Evolutionary conservation across 2,797 vertebrate genomes (phyloP).

Genomic region (Typhlichthys subterraneus): DNA sequence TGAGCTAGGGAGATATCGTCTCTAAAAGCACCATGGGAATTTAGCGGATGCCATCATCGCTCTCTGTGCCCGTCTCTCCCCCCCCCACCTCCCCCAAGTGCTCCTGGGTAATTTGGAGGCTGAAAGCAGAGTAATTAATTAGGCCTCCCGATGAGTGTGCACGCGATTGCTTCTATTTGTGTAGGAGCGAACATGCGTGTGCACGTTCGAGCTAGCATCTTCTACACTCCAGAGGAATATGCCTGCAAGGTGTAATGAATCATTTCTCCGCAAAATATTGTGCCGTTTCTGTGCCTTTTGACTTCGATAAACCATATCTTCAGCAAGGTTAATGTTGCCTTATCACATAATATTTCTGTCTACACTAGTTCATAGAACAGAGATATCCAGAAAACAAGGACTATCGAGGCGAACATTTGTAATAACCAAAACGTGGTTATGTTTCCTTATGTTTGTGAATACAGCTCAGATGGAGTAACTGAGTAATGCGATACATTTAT

Average conservation of each 20-base stretch:
- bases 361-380: too few relatives aligned
- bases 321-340: not conserved
- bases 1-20: slow-evolving; percentile 51
- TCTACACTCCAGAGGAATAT: slow-evolving; percentile 34
- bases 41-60: slow-evolving; percentile 61
- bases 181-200: slow-evolving; percentile 19
- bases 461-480: too few relatives aligned
- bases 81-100: slow-evolving; percentile 49
- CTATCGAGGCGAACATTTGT: too few relatives aligned
- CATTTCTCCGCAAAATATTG: slow-evolving; percentile 38
- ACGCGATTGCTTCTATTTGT: slow-evolving; percentile 47
- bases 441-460: too few relatives aligned
- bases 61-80: slow-evolving; percentile 44
- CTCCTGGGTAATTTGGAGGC: slow-evolving; percentile 67
- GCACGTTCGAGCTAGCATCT: not conserved
- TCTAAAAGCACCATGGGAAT: slow-evolving; percentile 66
- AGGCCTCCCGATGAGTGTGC: slow-evolving; percentile 65
- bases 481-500: too few relatives aligned
- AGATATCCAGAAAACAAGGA: too few relatives aligned
- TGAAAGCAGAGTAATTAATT: slow-evolving; percentile 79
- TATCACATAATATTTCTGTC: too few relatives aligned
- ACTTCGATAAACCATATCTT: slow-evolving; percentile 27
- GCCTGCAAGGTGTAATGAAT: slow-evolving; percentile 38
- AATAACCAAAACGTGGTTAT: too few relatives aligned
- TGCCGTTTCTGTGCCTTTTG: slow-evolving; percentile 21